Conservation (phyloP, 2,797 vertebrate species). For the Parambassis ranga region DNA sequence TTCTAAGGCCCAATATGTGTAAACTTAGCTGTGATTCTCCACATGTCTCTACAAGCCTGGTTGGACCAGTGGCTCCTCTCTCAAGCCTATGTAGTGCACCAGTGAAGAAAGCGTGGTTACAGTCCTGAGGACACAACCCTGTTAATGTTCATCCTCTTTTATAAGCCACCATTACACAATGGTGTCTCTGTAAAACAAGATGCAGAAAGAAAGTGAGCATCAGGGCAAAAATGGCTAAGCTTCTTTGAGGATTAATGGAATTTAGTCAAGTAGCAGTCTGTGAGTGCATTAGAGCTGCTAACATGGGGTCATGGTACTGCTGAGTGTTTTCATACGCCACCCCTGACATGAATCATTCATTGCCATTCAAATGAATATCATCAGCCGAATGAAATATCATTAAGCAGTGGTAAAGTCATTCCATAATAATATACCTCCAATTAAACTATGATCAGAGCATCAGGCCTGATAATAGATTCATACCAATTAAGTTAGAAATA, state of each 20-base stretch:
- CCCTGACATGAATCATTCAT: slow-evolving; percentile 76
- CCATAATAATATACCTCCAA: slow-evolving; percentile 80
- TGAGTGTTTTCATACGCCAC: slow-evolving; percentile 64
- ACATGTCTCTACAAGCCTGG: slow-evolving; percentile 38
- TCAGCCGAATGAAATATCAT: slow-evolving; percentile 66
- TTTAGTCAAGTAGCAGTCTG: slow-evolving; percentile 76
- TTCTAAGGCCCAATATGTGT: slow-evolving; percentile 41
- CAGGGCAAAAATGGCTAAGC: slow-evolving; percentile 73
- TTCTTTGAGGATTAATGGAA: slow-evolving; percentile 80
- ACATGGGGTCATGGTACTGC: slow-evolving; percentile 65
- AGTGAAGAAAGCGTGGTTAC: slow-evolving; percentile 36
- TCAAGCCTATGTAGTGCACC: slow-evolving; percentile 16
- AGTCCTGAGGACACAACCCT: slow-evolving; percentile 54
- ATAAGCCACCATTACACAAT: slow-evolving; percentile 75
- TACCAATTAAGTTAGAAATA: slow-evolving; percentile 82
- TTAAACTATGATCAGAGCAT: slow-evolving; percentile 81
- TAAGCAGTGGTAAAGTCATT: slow-evolving; percentile 59
- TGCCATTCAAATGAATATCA: slow-evolving; percentile 73
- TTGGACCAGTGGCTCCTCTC: slow-evolving; percentile 45
- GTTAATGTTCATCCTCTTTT: slow-evolving; percentile 59
- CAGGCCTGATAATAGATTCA: slow-evolving; percentile 80
- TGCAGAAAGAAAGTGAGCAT: slow-evolving; percentile 64
- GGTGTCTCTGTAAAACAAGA: slow-evolving; percentile 75
- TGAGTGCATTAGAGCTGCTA: slow-evolving; percentile 67
- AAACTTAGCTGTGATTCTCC: slow-evolving; percentile 43